phyloP scores from a whole-genome alignment of 92 coral and sea anemone genomes.

The Metridium senile region DNA sequence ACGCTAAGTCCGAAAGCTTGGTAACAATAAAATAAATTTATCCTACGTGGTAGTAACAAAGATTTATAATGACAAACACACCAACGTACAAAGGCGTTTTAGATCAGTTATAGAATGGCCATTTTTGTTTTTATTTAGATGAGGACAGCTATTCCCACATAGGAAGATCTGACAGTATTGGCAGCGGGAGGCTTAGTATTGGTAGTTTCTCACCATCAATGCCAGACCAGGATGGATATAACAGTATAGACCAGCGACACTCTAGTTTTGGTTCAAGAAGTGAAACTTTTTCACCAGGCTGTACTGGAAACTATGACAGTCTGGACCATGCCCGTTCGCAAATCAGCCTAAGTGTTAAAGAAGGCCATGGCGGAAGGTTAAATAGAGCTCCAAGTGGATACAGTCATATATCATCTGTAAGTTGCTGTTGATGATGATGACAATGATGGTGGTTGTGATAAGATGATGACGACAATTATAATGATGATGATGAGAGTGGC shows the following conservation, averaged over 20 bases:
- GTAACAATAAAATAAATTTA: too few species aligned
- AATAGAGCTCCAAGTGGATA: constrained; percentile 55
- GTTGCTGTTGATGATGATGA: constrained; percentile 4
- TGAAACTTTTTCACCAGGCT: constrained; percentile 34
- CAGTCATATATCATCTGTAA: constrained; percentile 54
- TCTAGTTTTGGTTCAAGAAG: constrained; percentile 84
- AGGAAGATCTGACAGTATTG: constrained; percentile 74
- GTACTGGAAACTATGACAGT: constrained; percentile 49
- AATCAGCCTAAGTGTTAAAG: constrained; percentile 46
- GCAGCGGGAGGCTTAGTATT: constrained; percentile 73
- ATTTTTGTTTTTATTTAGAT: constrained; percentile 1
- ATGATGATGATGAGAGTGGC: background rate
- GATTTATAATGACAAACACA: too few species aligned
- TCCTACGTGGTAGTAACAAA: too few species aligned
- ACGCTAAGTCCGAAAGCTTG: too few species aligned
- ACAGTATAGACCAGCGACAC: constrained; percentile 61
- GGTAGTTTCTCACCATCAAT: constrained; percentile 65
- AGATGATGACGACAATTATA: background rate
- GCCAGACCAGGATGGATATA: constrained; percentile 58
- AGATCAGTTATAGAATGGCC: too few species aligned
- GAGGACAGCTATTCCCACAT: constrained; percentile 65
- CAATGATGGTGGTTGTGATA: background rate
- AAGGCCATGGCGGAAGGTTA: constrained; percentile 60
- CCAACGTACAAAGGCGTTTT: too few species aligned
- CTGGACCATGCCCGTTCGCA: constrained; percentile 68